Evolutionary conservation across 2,888 invertebrate species (phyloP).

Genomic region (Lepeophtheirus nordmannii): DNA sequence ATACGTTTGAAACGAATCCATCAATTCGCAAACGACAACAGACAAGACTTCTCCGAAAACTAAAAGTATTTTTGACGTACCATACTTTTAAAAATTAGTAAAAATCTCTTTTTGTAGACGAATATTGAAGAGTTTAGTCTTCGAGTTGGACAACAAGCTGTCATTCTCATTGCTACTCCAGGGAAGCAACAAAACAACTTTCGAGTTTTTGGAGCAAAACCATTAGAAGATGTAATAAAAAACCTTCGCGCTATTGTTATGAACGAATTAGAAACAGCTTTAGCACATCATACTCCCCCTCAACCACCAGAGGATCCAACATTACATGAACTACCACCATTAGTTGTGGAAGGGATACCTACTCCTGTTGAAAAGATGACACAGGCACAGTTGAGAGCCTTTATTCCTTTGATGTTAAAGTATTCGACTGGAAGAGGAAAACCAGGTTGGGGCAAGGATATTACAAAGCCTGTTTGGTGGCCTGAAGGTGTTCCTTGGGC

Average conservation of each 20-base stretch:
- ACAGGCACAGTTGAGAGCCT: conserved; percentile 85
- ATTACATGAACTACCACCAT: conserved; percentile 82
- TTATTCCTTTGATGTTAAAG: conserved; percentile 93
- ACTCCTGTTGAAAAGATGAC: conserved; percentile 99
- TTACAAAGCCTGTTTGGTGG: conserved; percentile 94
- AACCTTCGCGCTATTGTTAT: conserved; percentile 68
- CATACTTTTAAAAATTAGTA: conserved; percentile 29
- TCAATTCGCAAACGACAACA: conserved; percentile 89
- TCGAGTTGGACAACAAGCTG: conserved; percentile 88
- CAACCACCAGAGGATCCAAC: conserved; percentile 74
- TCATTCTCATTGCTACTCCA: conserved; percentile 86
- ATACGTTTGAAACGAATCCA: conserved; percentile 92
- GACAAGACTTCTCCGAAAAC: conserved; percentile 70
- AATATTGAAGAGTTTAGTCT: conserved; percentile 94
- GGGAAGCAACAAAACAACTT: conserved; percentile 90
- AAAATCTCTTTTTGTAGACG: conserved; percentile 43
- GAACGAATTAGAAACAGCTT: conserved; percentile 81
- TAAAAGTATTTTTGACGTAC: conserved; percentile 46
- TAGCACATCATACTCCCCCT: conserved; percentile 81
- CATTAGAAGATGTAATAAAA: conserved; percentile 74
- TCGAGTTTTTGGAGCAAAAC: conserved; percentile 65
- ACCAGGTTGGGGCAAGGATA: conserved; percentile 93
- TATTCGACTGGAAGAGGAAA: conserved; percentile 88
- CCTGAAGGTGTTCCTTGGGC: conserved; percentile 95
- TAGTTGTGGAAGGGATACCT: conserved; percentile 92